phyloP scores from a whole-genome alignment of 1,140 invertebrate genomes.

The Radopholus similis region DNA sequence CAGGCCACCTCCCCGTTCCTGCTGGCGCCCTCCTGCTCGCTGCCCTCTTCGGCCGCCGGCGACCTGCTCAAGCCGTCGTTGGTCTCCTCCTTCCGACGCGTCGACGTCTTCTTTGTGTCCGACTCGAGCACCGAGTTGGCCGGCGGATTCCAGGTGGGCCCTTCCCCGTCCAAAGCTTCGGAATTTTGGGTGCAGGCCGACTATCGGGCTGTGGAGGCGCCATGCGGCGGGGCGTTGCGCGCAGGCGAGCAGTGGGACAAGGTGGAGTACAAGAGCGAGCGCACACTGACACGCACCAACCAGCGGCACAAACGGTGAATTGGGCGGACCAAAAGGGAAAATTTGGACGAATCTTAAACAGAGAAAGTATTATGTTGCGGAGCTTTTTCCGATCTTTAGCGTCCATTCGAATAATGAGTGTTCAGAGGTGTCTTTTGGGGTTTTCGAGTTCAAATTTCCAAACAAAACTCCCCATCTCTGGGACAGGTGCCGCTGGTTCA shows the following conservation, averaged over 20 bases:
- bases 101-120: conserved; percentile 48
- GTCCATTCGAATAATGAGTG: not conserved
- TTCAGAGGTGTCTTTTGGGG: not conserved
- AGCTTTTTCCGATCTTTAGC: no score
- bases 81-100: conserved; percentile 25
- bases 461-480: not conserved
- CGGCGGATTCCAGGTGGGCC: conserved; percentile 5
- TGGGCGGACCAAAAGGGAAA: not conserved
- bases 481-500: conserved; percentile 43
- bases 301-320: conserved; percentile 40
- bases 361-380: no score
- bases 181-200: not conserved
- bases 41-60: not conserved
- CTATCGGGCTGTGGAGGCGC: conserved; percentile 18
- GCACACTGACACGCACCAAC: conserved; percentile 42
- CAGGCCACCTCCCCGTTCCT: conserved; percentile 44
- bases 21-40: conserved; percentile 29
- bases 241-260: conserved; percentile 8
- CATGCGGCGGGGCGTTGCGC: conserved; percentile 35
- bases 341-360: no score
- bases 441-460: no score
- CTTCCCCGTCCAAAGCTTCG: not conserved
- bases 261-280: conserved; percentile 36
- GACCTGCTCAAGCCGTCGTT: conserved; percentile 27
- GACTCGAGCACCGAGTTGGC: conserved; percentile 24